Percentiles rank a stretch among this genome's conserved stretches.
Conservation (phyloP, 2,888 invertebrate genomes). For the Limnephilus marmoratus region DNA sequence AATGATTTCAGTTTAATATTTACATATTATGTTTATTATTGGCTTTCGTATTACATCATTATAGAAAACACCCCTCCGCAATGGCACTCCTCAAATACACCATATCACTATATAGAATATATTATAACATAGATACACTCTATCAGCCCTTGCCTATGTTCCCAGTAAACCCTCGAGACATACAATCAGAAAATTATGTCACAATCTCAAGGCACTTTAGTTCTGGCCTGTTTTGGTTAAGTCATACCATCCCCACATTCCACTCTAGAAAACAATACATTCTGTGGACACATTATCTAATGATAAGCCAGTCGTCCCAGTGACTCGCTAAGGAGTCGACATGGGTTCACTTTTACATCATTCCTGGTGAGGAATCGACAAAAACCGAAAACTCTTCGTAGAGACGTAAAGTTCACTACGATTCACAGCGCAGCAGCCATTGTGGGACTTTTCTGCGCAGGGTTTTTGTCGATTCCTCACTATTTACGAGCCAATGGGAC, state of each 20-base stretch:
- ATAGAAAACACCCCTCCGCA: slow-evolving; percentile 46
- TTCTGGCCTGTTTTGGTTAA: slow-evolving; percentile 55
- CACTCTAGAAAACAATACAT: not conserved
- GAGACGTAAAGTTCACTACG: too few relatives aligned
- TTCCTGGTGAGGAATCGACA: too few relatives aligned
- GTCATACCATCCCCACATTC: not conserved
- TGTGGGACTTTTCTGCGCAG: too few relatives aligned
- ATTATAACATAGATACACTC: slow-evolving; percentile 56
- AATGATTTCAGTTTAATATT: slow-evolving; percentile 3
- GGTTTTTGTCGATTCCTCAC: too few relatives aligned
- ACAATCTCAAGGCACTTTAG: slow-evolving; percentile 56
- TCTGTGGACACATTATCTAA: not conserved
- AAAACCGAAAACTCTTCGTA: too few relatives aligned
- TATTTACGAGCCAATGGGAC: too few relatives aligned
- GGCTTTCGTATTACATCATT: slow-evolving; percentile 49
- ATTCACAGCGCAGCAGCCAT: too few relatives aligned
- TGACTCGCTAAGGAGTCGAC: too few relatives aligned
- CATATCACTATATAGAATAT: slow-evolving; percentile 51
- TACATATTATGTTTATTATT: slow-evolving; percentile 50
- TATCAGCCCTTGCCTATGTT: not conserved
- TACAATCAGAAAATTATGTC: slow-evolving; percentile 41
- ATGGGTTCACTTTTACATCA: too few relatives aligned
- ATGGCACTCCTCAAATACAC: slow-evolving; percentile 52
- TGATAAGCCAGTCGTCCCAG: not conserved
- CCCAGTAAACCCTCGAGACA: slow-evolving; percentile 4